phyloP scores from a whole-genome alignment of 2,113 vertebrate species.

The Scatophagus argus region DNA sequence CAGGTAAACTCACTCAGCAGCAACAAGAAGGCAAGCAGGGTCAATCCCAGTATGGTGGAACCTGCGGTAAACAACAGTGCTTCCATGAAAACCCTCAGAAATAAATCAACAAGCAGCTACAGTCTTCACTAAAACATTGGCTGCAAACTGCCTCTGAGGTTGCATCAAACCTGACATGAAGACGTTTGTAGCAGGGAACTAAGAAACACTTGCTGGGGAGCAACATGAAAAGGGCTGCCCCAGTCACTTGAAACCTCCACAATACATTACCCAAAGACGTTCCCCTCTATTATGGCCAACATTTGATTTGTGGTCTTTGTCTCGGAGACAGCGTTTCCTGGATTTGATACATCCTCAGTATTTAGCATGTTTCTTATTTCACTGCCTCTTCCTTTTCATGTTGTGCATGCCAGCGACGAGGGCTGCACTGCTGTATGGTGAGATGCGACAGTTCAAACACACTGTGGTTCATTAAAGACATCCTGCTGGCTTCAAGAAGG shows the following conservation, averaged over 20 bases:
- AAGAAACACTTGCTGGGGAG: conserved; percentile 34
- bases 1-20: conserved; percentile 41
- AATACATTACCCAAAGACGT: conserved; percentile 30
- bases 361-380: conserved; percentile 52
- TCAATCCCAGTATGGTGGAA: conserved; percentile 21
- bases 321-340: conserved; percentile 41
- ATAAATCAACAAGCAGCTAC: conserved; percentile 25
- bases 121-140: conserved; percentile 25
- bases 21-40: neutral
- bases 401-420: conserved; percentile 34
- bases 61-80: conserved; percentile 50
- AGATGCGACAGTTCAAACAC: conserved; percentile 77
- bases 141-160: conserved; percentile 39
- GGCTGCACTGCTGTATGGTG: conserved; percentile 40
- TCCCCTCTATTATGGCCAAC: conserved; percentile 33
- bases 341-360: conserved; percentile 50
- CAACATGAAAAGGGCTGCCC: conserved; percentile 23
- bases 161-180: conserved; percentile 37
- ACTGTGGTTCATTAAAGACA: conserved; percentile 79
- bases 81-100: conserved; percentile 25
- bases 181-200: conserved; percentile 30
- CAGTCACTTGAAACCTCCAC: conserved; percentile 36
- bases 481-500: conserved; percentile 68
- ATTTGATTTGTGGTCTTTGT: conserved; percentile 62
- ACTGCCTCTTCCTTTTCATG: conserved; percentile 48